Conservation (phyloP, 2,888 invertebrate species). For the Ditula angustiorana region DNA sequence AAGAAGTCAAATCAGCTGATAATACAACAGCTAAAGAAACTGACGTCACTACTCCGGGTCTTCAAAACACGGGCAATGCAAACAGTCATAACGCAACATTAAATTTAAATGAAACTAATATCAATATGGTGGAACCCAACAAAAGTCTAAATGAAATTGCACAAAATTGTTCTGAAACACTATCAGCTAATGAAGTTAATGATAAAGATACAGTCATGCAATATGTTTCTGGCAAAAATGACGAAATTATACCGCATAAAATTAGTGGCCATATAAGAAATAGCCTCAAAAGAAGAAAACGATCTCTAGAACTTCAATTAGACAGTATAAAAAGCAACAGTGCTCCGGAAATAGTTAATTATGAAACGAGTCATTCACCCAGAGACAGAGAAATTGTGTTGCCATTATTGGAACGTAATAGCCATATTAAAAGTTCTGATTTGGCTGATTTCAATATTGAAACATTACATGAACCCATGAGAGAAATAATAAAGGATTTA, state of each 20-base stretch:
- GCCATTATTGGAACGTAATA: conserved; percentile 49
- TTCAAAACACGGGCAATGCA: conserved; percentile 1
- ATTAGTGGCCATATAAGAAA: conserved; percentile 65
- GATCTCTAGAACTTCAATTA: conserved; percentile 44
- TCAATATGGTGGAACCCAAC: conserved; percentile 30
- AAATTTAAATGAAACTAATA: conserved; percentile 31
- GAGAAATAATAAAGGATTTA: conserved; percentile 37
- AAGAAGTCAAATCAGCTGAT: conserved; percentile 15
- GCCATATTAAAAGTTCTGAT: conserved; percentile 56
- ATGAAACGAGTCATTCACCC: conserved; percentile 62
- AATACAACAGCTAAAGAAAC: conserved; percentile 28
- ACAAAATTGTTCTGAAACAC: conserved; percentile 9
- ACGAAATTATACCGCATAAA: conserved; percentile 52
- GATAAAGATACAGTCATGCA: conserved; percentile 61
- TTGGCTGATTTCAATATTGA: conserved; percentile 74
- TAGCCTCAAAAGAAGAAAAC: conserved; percentile 63
- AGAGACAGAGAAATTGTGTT: conserved; percentile 46
- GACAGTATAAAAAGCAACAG: conserved; percentile 41
- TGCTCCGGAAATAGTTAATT: conserved; percentile 62
- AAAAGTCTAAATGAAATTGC: conserved; percentile 34
- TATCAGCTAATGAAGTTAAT: conserved; percentile 43
- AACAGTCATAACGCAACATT: conserved; percentile 24
- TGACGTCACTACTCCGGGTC: conserved; percentile 30
- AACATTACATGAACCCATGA: conserved; percentile 58
- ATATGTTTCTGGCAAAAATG: conserved; percentile 67